These are phyloP conservation scores for Oostethus manadensis DNA, from an alignment of 2,113 vertebrate species.

Conservation along the genomic window DNA sequence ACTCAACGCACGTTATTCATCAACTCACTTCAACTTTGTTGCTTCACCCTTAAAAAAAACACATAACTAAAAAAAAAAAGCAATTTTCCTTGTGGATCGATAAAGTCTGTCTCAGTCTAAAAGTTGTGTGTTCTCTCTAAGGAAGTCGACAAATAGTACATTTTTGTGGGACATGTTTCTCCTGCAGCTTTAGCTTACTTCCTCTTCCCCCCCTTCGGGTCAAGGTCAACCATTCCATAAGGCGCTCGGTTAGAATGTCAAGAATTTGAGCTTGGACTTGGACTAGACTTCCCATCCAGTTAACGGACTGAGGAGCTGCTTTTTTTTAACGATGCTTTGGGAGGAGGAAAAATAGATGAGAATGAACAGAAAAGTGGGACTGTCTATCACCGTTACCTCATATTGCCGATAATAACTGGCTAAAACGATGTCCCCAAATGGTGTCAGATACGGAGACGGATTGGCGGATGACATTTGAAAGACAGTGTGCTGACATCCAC, in stretches of 20 bases:
- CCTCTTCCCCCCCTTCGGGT: conserved; percentile 13
- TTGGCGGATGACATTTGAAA: background rate
- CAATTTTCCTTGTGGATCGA: no score
- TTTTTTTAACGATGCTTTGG: background rate
- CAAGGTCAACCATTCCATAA: conserved; percentile 35
- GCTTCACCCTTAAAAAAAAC: background rate
- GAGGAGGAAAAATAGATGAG: background rate
- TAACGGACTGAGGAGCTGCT: background rate
- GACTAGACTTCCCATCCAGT: conserved; percentile 3
- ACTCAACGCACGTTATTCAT: background rate
- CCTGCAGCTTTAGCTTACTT: conserved; percentile 18
- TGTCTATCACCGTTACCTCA: no score
- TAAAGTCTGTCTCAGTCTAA: no score
- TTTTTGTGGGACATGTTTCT: conserved; percentile 29
- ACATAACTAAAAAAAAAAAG: no score
- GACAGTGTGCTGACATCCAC: background rate
- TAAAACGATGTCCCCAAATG: background rate
- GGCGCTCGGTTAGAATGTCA: conserved; percentile 28
- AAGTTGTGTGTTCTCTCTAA: no score
- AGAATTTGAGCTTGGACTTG: conserved; percentile 33
- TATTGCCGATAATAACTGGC: background rate
- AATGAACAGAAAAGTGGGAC: no score
- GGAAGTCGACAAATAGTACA: background rate
- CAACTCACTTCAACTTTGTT: background rate
- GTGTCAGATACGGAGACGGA: background rate